Evolutionary conservation across 2,888 invertebrate genomes (phyloP), one percentile per base, ranked within the genome.

Genomic region (Drosophila paracracens): DNA sequence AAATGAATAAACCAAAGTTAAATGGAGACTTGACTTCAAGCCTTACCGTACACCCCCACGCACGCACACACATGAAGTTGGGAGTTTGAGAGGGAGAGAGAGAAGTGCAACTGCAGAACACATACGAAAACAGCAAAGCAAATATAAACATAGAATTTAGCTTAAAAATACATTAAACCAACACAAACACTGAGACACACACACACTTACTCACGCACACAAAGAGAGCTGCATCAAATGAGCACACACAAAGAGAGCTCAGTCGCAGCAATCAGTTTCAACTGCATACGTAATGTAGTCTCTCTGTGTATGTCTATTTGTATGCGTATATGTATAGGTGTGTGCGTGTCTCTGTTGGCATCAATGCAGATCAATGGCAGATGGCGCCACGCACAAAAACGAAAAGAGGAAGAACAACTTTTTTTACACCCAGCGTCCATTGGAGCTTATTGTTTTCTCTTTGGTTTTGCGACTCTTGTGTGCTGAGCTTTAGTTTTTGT

Each of bases 61-160:
- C 13, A 18, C 46, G 13, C 21, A 18, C 43, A n/a, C n/a, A 40
- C n/a, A 13, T 13, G 43, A 8, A 25, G 21, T 16, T 25, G 25
- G 4, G 7, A 43, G 25, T 25, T 2, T 8, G 7, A 16, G 46
- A 46, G 21, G 8, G 21, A 46, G 74, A 57, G 59, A 48, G 40
- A 51, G 60, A 67, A 63, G 36, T 61, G 71, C 63, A 76, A 74
- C 73, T 58, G 60, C 35, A 74, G 70, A 80, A 79, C 75, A 82
- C 70, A 78, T 74, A 70, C 81, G 74, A 81, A 76, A 81, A 85
- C 90, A 85, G 74, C 75, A 88, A 74, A 69, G 76, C 81, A 89
- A 88, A 87, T 89, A 89, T 83, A 88, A 88, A 88, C 87, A 88
- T 83, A 85, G 87, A 89, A 81, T 88, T 88, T 89, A 89, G 87